Evolutionary conservation across 92 coral and sea anemone genomes (phyloP), one percentile per base, ranked within the genome.

Genomic region (Epizoanthus rinbou): DNA sequence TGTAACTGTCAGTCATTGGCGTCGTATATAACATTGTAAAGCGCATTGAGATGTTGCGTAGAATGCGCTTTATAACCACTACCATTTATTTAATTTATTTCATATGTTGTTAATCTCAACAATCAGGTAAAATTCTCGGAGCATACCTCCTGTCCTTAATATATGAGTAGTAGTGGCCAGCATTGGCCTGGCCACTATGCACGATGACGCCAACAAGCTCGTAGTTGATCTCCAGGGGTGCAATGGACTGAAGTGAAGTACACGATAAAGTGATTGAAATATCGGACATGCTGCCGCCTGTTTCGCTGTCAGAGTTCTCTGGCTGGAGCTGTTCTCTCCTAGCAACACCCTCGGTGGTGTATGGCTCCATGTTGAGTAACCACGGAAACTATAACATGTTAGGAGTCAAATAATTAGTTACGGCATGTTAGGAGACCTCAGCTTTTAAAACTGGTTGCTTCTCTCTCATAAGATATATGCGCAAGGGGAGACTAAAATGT

Each of bases 141-240:
- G 47, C 75, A 3, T 52, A 91, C 97, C 97, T 88, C 69, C 95
- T 89, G 71, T 93, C 93, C 83, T 93, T 93, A 84, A 93, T 91
- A 79, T 88, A 91, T 0, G 94, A 88, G 59, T 93, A 93, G 72
- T 93, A 93, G 72, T 93, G 97, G 0, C 97, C 97, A 0, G 97
- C 97, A 58, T 93, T 93, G 19, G 97, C 97, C 64, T 93, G 97
- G 25, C 97, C 97, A 37, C 97, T 93, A 74, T 93, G 97, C 16
- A 93, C 97, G 31, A 93, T 91, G 63, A 86, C 88, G 3, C 97
- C 94, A 10, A 93, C 97, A 31, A 93, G 88, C 60, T 93, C 97
- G 57, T 93, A 93, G 22, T 88, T 88, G 11, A 93, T 88, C 86
- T 93, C 94, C 35, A 94, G 86, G 14, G 92, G 87, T 19, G 45